These are phyloP conservation scores for Smutsia gigantea DNA, from an alignment of 2,797 vertebrate genomes.

Conservation along the genomic window DNA sequence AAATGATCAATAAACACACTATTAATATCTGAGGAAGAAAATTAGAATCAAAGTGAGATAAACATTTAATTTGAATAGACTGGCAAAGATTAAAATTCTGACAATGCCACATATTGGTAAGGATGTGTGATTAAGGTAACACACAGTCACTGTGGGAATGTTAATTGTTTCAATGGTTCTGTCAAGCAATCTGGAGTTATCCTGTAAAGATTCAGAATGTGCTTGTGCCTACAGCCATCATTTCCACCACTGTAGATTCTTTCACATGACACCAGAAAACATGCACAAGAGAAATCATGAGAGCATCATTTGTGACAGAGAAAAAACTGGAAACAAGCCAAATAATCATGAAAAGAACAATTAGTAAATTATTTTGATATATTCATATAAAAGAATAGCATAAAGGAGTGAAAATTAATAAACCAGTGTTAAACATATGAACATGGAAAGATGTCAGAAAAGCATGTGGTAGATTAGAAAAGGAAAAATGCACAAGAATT, in stretches of 20 bases:
- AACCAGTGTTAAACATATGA: neutral
- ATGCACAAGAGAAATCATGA: neutral
- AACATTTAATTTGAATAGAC: neutral
- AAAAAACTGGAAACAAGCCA: neutral
- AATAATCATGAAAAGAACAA: neutral
- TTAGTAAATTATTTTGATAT: neutral
- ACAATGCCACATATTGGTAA: neutral
- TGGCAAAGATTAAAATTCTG: constrained; percentile 9
- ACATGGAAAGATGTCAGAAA: neutral
- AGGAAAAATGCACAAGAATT: neutral
- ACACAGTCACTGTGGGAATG: neutral
- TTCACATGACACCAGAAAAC: neutral
- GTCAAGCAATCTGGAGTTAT: neutral
- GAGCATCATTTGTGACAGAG: neutral
- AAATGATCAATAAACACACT: neutral
- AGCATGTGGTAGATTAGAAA: neutral
- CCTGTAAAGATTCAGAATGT: neutral
- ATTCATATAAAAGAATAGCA: neutral
- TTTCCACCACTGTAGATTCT: neutral
- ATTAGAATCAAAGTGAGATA: neutral
- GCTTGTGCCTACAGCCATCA: neutral
- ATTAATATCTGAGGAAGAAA: neutral
- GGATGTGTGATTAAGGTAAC: neutral
- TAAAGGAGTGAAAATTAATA: neutral
- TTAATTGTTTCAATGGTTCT: neutral